Conservation (phyloP, 2,113 vertebrate species). For the Festucalex cinctus region DNA sequence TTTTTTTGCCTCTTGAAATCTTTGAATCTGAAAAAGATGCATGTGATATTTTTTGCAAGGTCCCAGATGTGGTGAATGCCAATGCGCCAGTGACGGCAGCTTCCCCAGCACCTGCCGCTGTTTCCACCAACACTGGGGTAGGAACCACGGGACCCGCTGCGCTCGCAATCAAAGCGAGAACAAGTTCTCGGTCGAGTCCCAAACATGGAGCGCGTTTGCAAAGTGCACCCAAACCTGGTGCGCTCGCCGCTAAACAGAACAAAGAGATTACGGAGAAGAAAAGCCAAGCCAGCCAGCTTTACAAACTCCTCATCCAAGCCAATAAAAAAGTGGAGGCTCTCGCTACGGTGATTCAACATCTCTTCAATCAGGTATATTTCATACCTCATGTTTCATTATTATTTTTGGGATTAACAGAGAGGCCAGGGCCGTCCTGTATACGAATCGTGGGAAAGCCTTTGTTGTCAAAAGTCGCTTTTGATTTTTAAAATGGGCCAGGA, state of each 20-base stretch:
- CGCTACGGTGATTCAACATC: constrained; percentile 62
- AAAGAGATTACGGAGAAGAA: constrained; percentile 55
- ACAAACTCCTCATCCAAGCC: constrained; percentile 55
- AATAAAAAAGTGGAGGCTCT: constrained; percentile 61
- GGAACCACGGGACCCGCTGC: background rate
- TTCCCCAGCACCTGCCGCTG: constrained; percentile 2
- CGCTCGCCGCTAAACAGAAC: constrained; percentile 19
- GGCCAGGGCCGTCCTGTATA: background rate
- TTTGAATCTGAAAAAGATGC: background rate
- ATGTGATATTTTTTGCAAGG: constrained; percentile 14
- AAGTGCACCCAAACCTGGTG: background rate
- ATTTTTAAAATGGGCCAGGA: background rate
- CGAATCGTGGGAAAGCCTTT: background rate
- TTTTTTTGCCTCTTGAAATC: background rate
- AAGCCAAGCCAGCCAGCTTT: constrained; percentile 57
- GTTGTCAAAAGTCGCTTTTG: background rate
- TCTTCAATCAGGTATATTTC: constrained; percentile 55
- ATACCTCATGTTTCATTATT: background rate
- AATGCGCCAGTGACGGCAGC: constrained; percentile 14
- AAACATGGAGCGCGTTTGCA: constrained; percentile 33
- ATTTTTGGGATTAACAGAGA: background rate
- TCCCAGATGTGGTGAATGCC: constrained; percentile 26
- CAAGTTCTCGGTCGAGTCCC: constrained; percentile 18
- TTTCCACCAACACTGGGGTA: constrained; percentile 11
- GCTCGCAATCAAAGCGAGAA: constrained; percentile 29